Percentiles rank a stretch among this genome's conserved stretches.
These are phyloP conservation scores for Gnathonemus longibarbis DNA, from an alignment of 2,113 vertebrate species.

Conservation along the genomic window DNA sequence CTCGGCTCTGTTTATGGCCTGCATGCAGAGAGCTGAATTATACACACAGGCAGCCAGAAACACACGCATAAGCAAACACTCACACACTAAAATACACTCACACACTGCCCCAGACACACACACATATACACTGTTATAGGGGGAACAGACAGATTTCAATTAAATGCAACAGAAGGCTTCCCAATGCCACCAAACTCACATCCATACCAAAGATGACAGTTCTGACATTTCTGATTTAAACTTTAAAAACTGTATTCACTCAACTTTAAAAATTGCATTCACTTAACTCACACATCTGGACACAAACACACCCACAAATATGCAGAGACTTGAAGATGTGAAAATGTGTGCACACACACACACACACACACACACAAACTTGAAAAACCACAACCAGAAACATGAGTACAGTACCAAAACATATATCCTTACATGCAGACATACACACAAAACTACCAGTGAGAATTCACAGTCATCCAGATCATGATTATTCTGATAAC, in stretches of 20 bases:
- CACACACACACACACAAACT: not conserved
- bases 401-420: not conserved
- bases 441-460: not conserved
- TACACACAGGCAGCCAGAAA: not conserved
- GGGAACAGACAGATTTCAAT: not conserved
- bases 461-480: not conserved
- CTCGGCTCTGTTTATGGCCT: not conserved
- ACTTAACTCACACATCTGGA: not conserved
- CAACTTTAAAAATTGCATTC: not conserved
- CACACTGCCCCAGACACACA: not conserved
- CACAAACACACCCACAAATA: not conserved
- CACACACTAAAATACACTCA: not conserved
- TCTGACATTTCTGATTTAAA: not conserved
- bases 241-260: not conserved
- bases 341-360: not conserved
- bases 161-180: not conserved
- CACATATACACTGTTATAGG: not conserved
- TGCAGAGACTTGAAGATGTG: not conserved
- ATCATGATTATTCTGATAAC: not conserved
- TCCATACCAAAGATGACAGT: not conserved
- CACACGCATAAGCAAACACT: constrained; percentile 10
- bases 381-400: not conserved
- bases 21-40: not conserved
- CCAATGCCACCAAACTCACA: not conserved
- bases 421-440: not conserved